Percentiles rank a stretch among this genome's conserved stretches.
Evolutionary conservation across 2,797 vertebrate genomes (phyloP).

Genomic region (Trachops cirrhosus): DNA sequence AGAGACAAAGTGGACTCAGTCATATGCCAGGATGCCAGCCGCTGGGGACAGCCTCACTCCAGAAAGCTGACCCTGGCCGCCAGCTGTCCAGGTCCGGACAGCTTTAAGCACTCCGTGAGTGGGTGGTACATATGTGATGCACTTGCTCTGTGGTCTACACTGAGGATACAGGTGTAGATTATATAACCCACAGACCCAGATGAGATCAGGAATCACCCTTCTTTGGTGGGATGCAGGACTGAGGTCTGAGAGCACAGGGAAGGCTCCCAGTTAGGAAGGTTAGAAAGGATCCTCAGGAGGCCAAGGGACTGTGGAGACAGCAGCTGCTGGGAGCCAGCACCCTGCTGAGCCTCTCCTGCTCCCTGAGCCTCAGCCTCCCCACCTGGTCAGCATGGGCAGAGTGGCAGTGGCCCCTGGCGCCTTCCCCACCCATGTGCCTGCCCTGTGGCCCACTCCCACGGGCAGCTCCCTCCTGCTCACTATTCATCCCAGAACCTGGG

Average conservation of each 20-base stretch:
- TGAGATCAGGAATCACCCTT: not conserved
- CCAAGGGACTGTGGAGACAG: not conserved
- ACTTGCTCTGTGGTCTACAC: not conserved
- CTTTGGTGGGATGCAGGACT: not conserved
- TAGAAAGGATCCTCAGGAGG: rapidly evolving
- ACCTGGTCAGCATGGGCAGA: not conserved
- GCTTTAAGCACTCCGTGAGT: not conserved
- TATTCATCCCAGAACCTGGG: constrained; percentile 45
- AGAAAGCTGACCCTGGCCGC: not conserved
- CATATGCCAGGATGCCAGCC: not conserved
- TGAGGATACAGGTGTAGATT: not conserved
- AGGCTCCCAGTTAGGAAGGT: not conserved
- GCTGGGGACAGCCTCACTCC: not conserved
- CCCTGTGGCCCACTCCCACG: rapidly evolving
- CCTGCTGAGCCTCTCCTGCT: not conserved
- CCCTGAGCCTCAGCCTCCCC: not conserved
- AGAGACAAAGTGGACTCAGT: constrained; percentile 46
- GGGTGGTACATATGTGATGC: not conserved
- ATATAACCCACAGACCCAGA: not conserved
- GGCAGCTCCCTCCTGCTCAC: constrained; percentile 31
- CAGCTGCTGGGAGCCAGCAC: not conserved
- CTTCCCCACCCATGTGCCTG: not conserved
- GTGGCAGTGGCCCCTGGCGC: not conserved
- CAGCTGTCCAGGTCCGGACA: not conserved
- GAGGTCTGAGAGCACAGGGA: not conserved